Base-by-base conservation (phyloP, 2,113 vertebrate species). In the Sinocyclocheilus anophthalmus region DNA sequence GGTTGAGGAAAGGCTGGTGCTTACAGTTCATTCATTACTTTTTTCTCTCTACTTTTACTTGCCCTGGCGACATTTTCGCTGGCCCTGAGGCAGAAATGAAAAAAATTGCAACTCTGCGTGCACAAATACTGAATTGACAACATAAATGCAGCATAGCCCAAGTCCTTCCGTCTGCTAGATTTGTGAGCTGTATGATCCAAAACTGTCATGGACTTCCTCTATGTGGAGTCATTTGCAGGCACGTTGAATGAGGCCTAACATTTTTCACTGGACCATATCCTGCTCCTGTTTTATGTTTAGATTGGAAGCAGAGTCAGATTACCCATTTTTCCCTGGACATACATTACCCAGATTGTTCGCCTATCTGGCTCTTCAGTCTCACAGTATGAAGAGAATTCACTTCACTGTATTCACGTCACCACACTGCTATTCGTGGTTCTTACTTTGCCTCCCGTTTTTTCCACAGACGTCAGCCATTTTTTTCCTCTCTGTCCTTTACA, bases 81-180 rank as follows among this genome's bases (percentile, higher is more conserved):
- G n/a, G 48, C 48, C n/a, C 48, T 33, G 30, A 33, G 30, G 30
- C 30, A 33, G 30, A 33, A 33, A 33, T 33, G 30, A 33, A 33
- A 33, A 33, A 33, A 33, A 33, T 33, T 33, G 30, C 30, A 33
- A 33, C 30, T 33, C 30, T 33, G 30, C 30, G 30, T 33, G 30
- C 30, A 33, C 86, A 86, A 81, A 88, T 76, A 88, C 33, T 0
- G 10, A 39, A 39, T 37, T 39, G 67, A 42, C 70, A 42, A 70
- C 90, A 88, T 85, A 86, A 90, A 90, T 37, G 42, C 69, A 84
- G 33, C 84, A 85, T 26, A 59, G 69, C 13, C 12, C n/a, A 24
- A 48, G 42, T n/a, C 20, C 30, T 81, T 90, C 94, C 92, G 92
- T 90, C 89, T 2, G 50, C 76, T 83, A 89, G 91, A 89, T 92